A percentile compares a stretch with the other conserved stretches of the same genome.
Evolutionary conservation across 2,113 vertebrate genomes (phyloP).

Genomic region (Chloropsis hardwickii): DNA sequence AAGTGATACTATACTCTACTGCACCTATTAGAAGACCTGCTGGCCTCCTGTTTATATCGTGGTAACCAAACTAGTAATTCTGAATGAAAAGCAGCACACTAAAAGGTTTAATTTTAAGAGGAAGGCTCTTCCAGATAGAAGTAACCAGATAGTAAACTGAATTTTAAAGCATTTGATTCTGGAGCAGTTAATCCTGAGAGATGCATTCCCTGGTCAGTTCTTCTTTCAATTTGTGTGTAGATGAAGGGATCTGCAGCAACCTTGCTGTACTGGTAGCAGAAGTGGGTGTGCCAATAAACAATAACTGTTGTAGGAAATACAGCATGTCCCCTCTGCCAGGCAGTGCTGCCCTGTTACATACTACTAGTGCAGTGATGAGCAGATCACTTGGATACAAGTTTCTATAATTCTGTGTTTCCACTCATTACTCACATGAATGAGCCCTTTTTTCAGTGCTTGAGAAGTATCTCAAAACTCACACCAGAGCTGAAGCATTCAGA

Average conservation of each 20-base stretch:
- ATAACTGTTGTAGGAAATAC: not conserved
- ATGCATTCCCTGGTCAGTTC: not conserved
- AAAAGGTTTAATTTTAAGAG: not conserved
- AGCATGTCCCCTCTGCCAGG: no score
- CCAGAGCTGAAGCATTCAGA: not conserved
- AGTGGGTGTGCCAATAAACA: not conserved
- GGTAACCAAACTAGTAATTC: not conserved
- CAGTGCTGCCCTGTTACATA: not conserved
- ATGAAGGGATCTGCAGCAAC: not conserved
- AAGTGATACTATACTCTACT: not conserved
- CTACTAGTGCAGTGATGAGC: no score
- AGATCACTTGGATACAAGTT: not conserved
- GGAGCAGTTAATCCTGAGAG: not conserved
- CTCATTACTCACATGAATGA: rapidly evolving
- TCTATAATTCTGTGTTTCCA: not conserved
- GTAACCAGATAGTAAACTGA: not conserved
- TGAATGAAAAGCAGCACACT: not conserved
- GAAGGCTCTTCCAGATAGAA: not conserved
- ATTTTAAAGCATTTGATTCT: not conserved
- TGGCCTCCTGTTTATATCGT: not conserved
- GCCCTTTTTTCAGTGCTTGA: not conserved
- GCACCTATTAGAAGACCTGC: not conserved
- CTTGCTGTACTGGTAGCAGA: not conserved
- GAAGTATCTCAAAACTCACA: not conserved
- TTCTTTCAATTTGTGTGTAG: not conserved